phyloP scores from a whole-genome alignment of 2,888 invertebrate species.

The Amphiduros pacificus region DNA sequence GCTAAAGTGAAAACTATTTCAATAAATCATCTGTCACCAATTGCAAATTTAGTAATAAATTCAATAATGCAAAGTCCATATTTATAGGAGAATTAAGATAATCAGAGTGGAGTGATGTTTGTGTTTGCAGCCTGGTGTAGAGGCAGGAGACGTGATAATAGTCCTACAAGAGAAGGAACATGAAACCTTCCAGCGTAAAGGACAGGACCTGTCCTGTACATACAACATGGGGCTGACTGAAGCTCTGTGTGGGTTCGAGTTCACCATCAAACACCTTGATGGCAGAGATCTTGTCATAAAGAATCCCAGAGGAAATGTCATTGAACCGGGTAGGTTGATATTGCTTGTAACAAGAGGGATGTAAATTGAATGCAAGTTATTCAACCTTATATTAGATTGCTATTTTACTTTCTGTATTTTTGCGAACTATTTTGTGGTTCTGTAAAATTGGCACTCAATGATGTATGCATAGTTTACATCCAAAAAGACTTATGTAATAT shows the following conservation, averaged over 20 bases:
- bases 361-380: too few species aligned
- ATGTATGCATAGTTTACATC: too few species aligned
- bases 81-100: background rate
- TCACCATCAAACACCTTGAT: conserved; percentile 86
- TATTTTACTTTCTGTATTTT: too few species aligned
- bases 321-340: conserved; percentile 79
- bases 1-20: too few species aligned
- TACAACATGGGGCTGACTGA: conserved; percentile 80
- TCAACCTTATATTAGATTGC: too few species aligned
- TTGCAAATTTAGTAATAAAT: background rate
- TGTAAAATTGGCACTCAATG: too few species aligned
- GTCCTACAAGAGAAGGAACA: conserved; percentile 81
- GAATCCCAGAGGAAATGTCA: conserved; percentile 78
- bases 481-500: too few species aligned
- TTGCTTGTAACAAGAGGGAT: too few species aligned
- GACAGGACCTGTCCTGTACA: conserved; percentile 70
- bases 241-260: conserved; percentile 86
- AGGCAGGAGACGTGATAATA: conserved; percentile 87
- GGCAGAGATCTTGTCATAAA: conserved; percentile 79
- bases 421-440: too few species aligned
- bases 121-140: conserved; percentile 72
- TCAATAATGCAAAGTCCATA: background rate
- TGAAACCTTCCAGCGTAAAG: conserved; percentile 75
- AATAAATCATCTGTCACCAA: too few species aligned
- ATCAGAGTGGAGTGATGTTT: background rate